A percentile compares a stretch with the other conserved stretches of the same genome.
Evolutionary conservation across 2,113 vertebrate genomes (phyloP).

Genomic region (Phrynocephalus versicolor): DNA sequence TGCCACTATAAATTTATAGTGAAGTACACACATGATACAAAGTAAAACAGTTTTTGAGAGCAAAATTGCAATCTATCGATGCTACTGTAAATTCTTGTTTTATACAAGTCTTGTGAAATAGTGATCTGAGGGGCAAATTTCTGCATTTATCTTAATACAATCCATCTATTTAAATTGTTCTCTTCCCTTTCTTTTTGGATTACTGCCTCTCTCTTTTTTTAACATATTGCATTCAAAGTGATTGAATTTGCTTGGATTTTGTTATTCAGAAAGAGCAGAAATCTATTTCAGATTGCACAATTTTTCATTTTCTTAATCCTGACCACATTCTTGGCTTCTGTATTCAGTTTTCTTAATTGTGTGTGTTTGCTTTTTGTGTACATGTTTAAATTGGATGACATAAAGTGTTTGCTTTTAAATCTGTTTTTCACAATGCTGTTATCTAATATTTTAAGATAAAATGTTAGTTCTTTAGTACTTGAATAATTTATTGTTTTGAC

Average conservation of each 20-base stretch:
- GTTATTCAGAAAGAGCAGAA: background rate
- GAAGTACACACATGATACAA: background rate
- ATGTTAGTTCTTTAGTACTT: too few species aligned
- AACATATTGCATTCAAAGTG: background rate
- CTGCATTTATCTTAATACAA: background rate
- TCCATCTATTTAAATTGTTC: background rate
- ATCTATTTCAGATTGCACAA: background rate
- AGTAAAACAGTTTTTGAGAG: background rate
- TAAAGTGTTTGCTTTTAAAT: background rate
- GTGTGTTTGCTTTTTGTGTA: background rate
- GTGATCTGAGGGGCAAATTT: background rate
- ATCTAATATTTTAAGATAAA: too few species aligned
- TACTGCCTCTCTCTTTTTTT: background rate
- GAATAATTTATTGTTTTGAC: too few species aligned
- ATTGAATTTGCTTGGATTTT: background rate
- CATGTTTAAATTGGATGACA: background rate
- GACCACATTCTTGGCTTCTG: background rate
- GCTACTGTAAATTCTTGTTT: background rate
- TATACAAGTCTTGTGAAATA: background rate
- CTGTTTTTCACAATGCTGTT: too few species aligned
- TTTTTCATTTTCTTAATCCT: background rate
- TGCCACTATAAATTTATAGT: background rate
- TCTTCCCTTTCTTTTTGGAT: background rate
- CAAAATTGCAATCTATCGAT: background rate
- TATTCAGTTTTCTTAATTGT: background rate